phyloP scores from a whole-genome alignment of 2,113 vertebrate species.

The Piaya cayana region DNA sequence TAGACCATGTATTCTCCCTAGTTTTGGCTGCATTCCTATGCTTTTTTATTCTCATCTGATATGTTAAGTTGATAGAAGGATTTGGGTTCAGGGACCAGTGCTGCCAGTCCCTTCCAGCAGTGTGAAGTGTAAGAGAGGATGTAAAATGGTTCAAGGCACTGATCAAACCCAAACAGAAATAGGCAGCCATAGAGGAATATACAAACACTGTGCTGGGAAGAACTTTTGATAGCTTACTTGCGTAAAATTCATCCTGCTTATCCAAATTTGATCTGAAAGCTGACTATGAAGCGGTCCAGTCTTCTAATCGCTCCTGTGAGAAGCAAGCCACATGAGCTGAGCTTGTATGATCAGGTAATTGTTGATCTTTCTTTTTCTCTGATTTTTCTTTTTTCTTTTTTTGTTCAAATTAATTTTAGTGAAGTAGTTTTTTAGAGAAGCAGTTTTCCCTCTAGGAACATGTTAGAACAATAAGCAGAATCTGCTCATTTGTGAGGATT shows the following conservation, averaged over 20 bases:
- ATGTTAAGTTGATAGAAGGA: neutral
- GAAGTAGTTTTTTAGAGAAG: too few relatives aligned
- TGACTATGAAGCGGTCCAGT: rapidly evolving
- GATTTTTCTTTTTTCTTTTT: neutral
- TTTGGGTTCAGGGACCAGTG: neutral
- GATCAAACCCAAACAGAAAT: neutral
- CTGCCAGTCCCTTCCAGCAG: neutral
- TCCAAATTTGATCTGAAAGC: neutral
- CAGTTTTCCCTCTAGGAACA: neutral
- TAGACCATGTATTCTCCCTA: neutral
- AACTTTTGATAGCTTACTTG: neutral
- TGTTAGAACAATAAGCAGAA: neutral
- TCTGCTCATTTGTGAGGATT: neutral
- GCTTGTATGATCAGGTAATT: neutral
- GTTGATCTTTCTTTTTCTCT: neutral
- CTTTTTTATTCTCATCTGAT: neutral
- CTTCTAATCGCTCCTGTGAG: neutral
- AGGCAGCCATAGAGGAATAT: neutral
- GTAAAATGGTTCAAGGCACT: neutral
- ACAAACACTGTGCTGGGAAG: neutral
- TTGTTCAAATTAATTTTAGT: neutral
- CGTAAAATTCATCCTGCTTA: neutral
- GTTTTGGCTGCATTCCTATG: neutral
- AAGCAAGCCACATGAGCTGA: neutral
- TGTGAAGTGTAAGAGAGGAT: neutral